Percentiles rank a stretch among this genome's conserved stretches.
Evolutionary conservation across 2,888 invertebrate species (phyloP).

Genomic region (Lepetodrilus schrolli): DNA sequence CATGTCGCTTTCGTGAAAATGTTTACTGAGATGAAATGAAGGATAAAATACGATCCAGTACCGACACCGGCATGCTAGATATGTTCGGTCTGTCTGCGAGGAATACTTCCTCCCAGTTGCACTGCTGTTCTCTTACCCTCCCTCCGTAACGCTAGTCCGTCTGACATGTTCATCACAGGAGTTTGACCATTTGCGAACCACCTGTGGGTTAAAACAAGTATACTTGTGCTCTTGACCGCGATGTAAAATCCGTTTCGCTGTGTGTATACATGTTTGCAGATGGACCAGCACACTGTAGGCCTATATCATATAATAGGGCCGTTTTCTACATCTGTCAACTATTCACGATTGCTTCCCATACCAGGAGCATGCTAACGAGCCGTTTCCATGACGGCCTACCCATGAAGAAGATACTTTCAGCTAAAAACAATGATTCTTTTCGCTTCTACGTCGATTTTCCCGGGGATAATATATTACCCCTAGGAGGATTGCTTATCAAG

Average conservation of each 20-base stretch:
- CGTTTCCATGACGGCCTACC: neutral
- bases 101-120: neutral
- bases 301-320: neutral
- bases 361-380: constrained; percentile 2
- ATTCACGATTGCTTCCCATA: neutral
- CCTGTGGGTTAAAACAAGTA: neutral
- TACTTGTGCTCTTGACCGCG: neutral
- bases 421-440: neutral
- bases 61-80: neutral
- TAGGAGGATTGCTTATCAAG: neutral
- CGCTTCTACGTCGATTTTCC: neutral
- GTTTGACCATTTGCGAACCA: constrained; percentile 1
- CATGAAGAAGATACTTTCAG: neutral
- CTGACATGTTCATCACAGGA: too few species aligned
- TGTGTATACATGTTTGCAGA: constrained; percentile 1
- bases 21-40: neutral
- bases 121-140: neutral
- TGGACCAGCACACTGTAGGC: neutral
- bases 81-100: neutral
- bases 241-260: neutral
- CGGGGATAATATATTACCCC: neutral
- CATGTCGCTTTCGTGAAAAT: neutral
- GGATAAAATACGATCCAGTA: neutral
- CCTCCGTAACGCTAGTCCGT: neutral
- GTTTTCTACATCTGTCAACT: constrained; percentile 1